phyloP scores from a whole-genome alignment of 2,888 invertebrate species.

The Bursaphelenchus okinawaensis region DNA sequence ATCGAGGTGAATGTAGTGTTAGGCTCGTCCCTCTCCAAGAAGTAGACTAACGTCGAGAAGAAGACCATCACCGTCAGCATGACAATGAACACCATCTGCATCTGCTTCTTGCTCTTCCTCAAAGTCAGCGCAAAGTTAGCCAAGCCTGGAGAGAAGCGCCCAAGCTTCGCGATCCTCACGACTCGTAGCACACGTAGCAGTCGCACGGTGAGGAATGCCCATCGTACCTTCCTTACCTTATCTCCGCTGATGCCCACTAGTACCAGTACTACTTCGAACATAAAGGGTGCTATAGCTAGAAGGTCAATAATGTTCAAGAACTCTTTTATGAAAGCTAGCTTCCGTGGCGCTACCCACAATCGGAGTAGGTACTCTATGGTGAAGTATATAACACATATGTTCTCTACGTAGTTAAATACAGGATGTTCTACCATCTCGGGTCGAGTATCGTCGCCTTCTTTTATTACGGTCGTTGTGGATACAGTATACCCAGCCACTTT shows the following conservation, averaged over 20 bases:
- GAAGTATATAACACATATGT: constrained; percentile 55
- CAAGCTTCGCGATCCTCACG: constrained; percentile 55
- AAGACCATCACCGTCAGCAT: constrained; percentile 48
- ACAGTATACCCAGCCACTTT: constrained; percentile 44
- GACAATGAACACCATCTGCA: constrained; percentile 53
- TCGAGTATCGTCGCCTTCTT: constrained; percentile 35
- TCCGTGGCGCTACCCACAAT: constrained; percentile 51
- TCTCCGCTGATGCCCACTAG: constrained; percentile 53
- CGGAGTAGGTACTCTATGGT: constrained; percentile 52
- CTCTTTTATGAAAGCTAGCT: constrained; percentile 51
- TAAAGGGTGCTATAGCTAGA: constrained; percentile 52
- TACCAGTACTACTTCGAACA: constrained; percentile 50
- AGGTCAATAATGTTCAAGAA: constrained; percentile 51
- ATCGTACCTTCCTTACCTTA: constrained; percentile 54
- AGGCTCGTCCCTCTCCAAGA: constrained; percentile 55
- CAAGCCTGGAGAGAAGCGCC: constrained; percentile 53
- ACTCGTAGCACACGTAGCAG: constrained; percentile 54
- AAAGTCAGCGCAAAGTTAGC: constrained; percentile 56
- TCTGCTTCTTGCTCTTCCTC: constrained; percentile 55
- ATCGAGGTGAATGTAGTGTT: constrained; percentile 54
- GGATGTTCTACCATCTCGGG: constrained; percentile 54
- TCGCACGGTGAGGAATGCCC: constrained; percentile 56
- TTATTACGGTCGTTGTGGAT: constrained; percentile 43
- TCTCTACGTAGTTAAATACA: constrained; percentile 56
- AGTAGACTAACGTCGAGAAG: constrained; percentile 57